Percentiles rank a stretch among this genome's conserved stretches.
Evolutionary conservation across 1,140 invertebrate species (phyloP).

Genomic region (Pogonomyrmex barbatus): DNA sequence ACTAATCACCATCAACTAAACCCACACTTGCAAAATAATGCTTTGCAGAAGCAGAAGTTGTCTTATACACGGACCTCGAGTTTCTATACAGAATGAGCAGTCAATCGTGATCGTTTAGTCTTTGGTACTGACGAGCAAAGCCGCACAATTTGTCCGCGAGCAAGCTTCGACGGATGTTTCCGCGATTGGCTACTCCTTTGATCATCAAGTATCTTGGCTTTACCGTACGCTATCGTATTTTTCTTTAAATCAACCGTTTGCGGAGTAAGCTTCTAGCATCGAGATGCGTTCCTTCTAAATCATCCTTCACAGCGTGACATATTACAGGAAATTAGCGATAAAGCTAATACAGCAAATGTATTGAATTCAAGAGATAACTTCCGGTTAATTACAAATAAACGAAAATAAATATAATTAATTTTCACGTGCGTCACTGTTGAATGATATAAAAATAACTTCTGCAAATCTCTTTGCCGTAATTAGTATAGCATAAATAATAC

Average conservation of each 20-base stretch:
- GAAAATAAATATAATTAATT: not conserved
- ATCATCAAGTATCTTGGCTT: conserved; percentile 34
- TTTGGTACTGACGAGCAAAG: conserved; percentile 16
- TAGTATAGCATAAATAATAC: conserved; percentile 21
- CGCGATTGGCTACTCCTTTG: conserved; percentile 44
- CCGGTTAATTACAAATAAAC: not conserved
- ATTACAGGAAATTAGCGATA: not conserved
- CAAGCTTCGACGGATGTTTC: conserved; percentile 10
- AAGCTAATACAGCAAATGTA: not conserved
- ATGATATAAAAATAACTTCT: not conserved
- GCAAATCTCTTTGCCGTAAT: conserved; percentile 23
- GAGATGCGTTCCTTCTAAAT: not conserved
- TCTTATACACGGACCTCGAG: not conserved
- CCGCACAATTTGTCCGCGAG: conserved; percentile 35
- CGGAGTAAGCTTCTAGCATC: not conserved
- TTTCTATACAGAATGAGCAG: conserved; percentile 37
- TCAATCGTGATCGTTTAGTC: conserved; percentile 43
- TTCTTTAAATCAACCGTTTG: conserved; percentile 34
- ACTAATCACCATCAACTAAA: not conserved
- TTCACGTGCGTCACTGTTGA: not conserved
- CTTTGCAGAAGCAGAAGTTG: not conserved
- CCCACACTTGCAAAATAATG: not conserved
- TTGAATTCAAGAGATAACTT: not conserved
- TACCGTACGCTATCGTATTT: conserved; percentile 9
- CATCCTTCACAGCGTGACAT: conserved; percentile 17